Conservation (phyloP, 2,888 invertebrate species). For the Diabrotica balteata region DNA sequence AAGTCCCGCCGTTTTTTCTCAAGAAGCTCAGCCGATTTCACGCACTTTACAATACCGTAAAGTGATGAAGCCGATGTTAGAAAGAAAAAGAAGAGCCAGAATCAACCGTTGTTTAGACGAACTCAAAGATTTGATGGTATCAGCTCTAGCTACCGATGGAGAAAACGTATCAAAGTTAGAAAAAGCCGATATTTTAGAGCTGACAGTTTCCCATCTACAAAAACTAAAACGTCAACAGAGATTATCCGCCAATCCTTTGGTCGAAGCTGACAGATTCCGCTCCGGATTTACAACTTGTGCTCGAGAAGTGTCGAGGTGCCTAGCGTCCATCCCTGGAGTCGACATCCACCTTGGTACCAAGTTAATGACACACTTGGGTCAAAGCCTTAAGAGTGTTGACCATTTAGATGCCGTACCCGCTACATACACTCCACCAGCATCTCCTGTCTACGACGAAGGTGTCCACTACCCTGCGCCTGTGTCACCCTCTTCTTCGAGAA, state of each 20-base stretch:
- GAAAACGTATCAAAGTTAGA: slow-evolving; percentile 88
- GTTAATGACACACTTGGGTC: slow-evolving; percentile 87
- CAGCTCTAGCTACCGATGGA: slow-evolving; percentile 84
- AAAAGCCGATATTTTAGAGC: slow-evolving; percentile 86
- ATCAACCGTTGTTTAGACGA: slow-evolving; percentile 92
- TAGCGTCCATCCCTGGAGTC: slow-evolving; percentile 84
- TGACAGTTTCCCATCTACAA: slow-evolving; percentile 85
- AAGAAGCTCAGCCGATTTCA: slow-evolving; percentile 67
- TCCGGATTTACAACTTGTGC: slow-evolving; percentile 89
- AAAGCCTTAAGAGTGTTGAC: slow-evolving; percentile 80
- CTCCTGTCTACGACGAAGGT: slow-evolving; percentile 57
- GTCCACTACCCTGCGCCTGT: slow-evolving; percentile 72
- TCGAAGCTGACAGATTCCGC: slow-evolving; percentile 82
- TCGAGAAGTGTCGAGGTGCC: slow-evolving; percentile 83
- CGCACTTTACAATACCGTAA: slow-evolving; percentile 92
- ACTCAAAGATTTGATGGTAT: slow-evolving; percentile 87
- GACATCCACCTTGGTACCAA: slow-evolving; percentile 85
- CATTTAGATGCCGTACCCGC: slow-evolving; percentile 62
- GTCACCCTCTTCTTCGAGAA: slow-evolving; percentile 64
- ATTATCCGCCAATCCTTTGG: slow-evolving; percentile 72
- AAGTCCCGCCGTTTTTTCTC: slow-evolving; percentile 45
- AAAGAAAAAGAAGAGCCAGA: slow-evolving; percentile 85
- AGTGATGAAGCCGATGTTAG: slow-evolving; percentile 92
- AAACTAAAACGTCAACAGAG: slow-evolving; percentile 81
- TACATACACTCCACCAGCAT: slow-evolving; percentile 64